phyloP scores from a whole-genome alignment of 2,113 vertebrate species.

The Steatornis caripensis region DNA sequence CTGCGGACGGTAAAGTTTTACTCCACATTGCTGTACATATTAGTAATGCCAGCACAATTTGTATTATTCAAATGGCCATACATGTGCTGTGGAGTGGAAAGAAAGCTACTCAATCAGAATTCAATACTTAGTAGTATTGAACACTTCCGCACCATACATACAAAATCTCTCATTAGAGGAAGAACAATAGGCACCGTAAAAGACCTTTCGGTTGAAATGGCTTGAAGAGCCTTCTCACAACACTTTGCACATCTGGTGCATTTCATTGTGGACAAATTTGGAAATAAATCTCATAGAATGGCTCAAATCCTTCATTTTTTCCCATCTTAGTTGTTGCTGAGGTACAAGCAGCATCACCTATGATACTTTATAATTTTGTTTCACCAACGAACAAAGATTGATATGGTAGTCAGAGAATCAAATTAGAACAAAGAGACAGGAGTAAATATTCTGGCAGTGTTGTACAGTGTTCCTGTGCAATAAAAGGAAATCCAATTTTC shows the following conservation, averaged over 20 bases:
- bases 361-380: background rate
- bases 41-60: background rate
- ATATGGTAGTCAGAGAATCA: background rate
- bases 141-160: background rate
- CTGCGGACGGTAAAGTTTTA: background rate
- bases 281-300: background rate
- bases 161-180: background rate
- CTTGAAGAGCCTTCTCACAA: background rate
- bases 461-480: background rate
- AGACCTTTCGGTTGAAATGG: background rate
- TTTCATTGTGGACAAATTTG: background rate
- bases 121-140: background rate
- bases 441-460: constrained; percentile 12
- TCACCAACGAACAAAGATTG: background rate
- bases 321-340: background rate
- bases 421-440: constrained; percentile 1
- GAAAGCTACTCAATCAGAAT: background rate
- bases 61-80: background rate
- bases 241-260: background rate
- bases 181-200: background rate
- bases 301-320: background rate
- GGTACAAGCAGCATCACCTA: background rate
- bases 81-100: background rate
- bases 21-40: background rate
- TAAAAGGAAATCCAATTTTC: constrained; percentile 28